Percentiles rank a stretch among this genome's conserved stretches.
These are phyloP conservation scores for Coptotermes formosanus DNA, from an alignment of 1,140 invertebrate genomes.

Conservation along the genomic window DNA sequence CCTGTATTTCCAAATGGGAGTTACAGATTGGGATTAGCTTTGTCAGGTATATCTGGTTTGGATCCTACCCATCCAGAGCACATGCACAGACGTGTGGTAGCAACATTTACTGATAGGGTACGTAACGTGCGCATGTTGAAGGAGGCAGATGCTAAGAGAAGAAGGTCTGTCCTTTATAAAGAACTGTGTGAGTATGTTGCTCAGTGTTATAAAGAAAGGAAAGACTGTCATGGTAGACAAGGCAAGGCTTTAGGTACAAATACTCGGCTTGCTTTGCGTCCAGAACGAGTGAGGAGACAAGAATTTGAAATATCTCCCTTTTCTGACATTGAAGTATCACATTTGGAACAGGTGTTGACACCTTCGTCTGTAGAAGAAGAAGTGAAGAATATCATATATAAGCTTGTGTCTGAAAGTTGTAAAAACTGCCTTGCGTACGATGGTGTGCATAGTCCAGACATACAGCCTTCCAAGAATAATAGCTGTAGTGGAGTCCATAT, in stretches of 20 bases:
- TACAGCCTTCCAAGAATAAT: not conserved
- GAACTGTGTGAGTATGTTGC: not conserved
- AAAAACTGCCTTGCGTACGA: not conserved
- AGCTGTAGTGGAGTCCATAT: not conserved
- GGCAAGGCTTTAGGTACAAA: not conserved
- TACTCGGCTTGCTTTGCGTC: too few species aligned
- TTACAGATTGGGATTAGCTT: slow-evolving; percentile 29
- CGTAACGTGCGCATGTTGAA: not conserved
- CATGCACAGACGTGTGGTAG: not conserved
- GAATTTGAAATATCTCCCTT: not conserved
- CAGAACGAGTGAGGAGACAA: too few species aligned
- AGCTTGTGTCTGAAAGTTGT: not conserved
- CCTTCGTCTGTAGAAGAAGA: not conserved
- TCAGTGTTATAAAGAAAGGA: not conserved
- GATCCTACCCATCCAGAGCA: slow-evolving; percentile 10
- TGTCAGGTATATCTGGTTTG: slow-evolving; percentile 31
- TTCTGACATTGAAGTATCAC: not conserved
- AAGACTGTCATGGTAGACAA: not conserved
- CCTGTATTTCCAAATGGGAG: slow-evolving; percentile 31
- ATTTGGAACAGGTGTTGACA: not conserved
- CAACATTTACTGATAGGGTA: not conserved
- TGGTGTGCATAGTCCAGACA: too few species aligned
- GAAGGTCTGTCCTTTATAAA: not conserved
- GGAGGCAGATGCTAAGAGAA: not conserved
- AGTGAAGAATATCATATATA: not conserved